phyloP scores from a whole-genome alignment of 2,888 invertebrate genomes.

The Aphelenchoides bicaudatus region DNA sequence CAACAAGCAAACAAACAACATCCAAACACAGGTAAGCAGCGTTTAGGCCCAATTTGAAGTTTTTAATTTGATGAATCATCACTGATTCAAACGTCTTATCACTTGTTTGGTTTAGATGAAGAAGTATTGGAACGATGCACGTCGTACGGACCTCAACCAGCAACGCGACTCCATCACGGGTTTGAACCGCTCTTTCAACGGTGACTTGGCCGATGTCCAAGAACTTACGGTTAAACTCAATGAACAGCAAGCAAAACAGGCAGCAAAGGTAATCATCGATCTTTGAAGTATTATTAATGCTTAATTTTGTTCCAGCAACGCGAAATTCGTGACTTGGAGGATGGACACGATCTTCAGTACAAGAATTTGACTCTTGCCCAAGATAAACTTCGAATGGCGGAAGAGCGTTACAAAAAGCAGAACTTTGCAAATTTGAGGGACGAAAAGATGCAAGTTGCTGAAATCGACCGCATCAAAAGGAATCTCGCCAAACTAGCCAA shows the following conservation, averaged over 20 bases:
- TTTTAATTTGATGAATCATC: too few species aligned
- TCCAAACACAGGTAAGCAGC: too few species aligned
- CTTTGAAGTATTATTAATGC: too few species aligned
- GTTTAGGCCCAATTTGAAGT: too few species aligned
- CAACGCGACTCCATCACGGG: conserved; percentile 3
- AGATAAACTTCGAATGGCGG: conserved; percentile 12
- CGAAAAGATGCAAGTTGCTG: conserved; percentile 25
- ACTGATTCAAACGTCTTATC: too few species aligned
- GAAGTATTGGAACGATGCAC: conserved; percentile 28
- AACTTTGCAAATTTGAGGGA: conserved; percentile 24
- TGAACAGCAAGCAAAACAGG: conserved; percentile 6
- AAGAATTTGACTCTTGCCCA: conserved; percentile 20
- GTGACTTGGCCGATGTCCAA: conserved; percentile 15
- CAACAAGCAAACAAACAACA: too few species aligned
- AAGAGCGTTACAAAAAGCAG: conserved; percentile 16
- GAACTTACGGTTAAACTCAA: conserved; percentile 10
- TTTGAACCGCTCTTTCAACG: conserved; percentile 18
- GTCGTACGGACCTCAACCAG: conserved; percentile 21
- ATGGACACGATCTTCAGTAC: conserved; percentile 16
- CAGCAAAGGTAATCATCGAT: conserved; percentile 19
- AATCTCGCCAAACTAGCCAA: conserved; percentile 25
- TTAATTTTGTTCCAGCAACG: too few species aligned
- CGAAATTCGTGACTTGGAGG: conserved; percentile 23
- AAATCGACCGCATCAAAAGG: conserved; percentile 21
- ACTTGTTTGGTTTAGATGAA: conserved; percentile 26